Conservation (phyloP, 2,797 vertebrate genomes). For the Uromys caudimaculatus region DNA sequence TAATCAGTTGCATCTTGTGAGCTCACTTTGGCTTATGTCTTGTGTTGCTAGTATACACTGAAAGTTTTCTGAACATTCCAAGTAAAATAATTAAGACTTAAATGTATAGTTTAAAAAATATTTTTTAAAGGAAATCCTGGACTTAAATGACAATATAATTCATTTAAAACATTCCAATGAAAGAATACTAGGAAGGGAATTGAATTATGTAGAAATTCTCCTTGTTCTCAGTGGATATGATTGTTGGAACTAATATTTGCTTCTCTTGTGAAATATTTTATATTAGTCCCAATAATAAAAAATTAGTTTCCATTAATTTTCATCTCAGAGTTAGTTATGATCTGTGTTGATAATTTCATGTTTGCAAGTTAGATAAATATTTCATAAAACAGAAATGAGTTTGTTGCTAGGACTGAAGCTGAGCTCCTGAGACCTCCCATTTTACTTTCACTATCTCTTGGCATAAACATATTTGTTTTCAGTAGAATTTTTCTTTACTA, state of each 20-base stretch:
- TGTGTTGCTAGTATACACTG: background rate
- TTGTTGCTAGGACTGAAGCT: constrained; percentile 75
- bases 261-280: constrained; percentile 62
- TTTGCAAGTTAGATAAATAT: constrained; percentile 79
- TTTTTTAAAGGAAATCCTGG: constrained; percentile 21
- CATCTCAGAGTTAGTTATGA: constrained; percentile 61
- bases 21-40: constrained; percentile 59
- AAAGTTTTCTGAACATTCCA: constrained; percentile 50
- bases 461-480: constrained; percentile 78
- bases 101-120: constrained; percentile 41
- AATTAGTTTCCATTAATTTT: constrained; percentile 69
- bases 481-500: constrained; percentile 74
- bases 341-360: constrained; percentile 52
- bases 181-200: constrained; percentile 48
- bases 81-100: background rate
- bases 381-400: constrained; percentile 82
- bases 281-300: constrained; percentile 54
- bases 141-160: constrained; percentile 51
- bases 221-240: constrained; percentile 41
- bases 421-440: constrained; percentile 62
- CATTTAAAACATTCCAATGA: constrained; percentile 53
- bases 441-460: constrained; percentile 74
- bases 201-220: constrained; percentile 54
- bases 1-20: constrained; percentile 57
- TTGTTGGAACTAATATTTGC: constrained; percentile 49